Evolutionary conservation across 2,888 invertebrate genomes (phyloP), one percentile per base, ranked within the genome.

Genomic region (Rhagium mordax): DNA sequence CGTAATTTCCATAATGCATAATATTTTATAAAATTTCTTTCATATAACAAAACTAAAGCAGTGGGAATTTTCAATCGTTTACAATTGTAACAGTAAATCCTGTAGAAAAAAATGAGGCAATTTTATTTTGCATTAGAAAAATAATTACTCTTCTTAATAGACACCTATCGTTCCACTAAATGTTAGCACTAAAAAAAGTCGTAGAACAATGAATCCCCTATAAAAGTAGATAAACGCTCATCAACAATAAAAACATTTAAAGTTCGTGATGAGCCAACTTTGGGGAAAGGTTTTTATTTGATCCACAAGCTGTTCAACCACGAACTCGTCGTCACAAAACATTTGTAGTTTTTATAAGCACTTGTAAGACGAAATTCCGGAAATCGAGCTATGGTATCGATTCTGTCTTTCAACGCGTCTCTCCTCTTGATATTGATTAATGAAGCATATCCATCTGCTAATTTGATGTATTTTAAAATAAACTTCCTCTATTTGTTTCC

Each of bases 171-270:
- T 41, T 41, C 41, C n/a, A 41, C 41, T 41, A 20, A 20, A 51
- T 51, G 51, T 51, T 20, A 20, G 51, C 8, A 51, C 51, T 51
- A 55, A 55, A 24, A 53, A 24, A 55, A 55, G 16, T 29, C 47
- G 47, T 21, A 47, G 47, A 61, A 21, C 48, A 20, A 61, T 41
- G 29, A 61, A 61, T 61, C 61, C 61, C 71, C 72, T 75, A 74
- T 70, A 73, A 77, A 81, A 78, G 75, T 78, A 77, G 78, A 80
- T 79, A 79, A 79, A 83, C 82, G 84, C 79, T 84, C 84, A 84
- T 85, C 84, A 83, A 83, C 84, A 84, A 84, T 85, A 84, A 84
- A 84, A 85, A 85, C 85, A 82, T 83, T 84, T 82, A 82, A 84
- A 84, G 82, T 84, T 78, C 78, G 81, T 82, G 82, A 85, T 83